A percentile compares a stretch with the other conserved stretches of the same genome.
Evolutionary conservation across 2,797 vertebrate genomes (phyloP).

Genomic region (Nyctibius grandis): DNA sequence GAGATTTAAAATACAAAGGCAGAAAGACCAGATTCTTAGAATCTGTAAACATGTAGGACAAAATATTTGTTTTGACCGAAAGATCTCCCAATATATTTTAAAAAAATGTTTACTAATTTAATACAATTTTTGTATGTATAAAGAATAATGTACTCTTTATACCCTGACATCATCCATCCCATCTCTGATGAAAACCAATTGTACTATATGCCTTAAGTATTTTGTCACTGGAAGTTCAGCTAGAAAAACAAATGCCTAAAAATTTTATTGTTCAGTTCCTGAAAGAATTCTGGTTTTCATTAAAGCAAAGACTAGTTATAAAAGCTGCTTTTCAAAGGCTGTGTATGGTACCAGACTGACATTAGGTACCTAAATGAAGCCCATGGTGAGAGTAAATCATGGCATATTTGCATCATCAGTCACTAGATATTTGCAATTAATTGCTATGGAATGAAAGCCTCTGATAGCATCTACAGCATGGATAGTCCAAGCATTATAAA

Average conservation of each 20-base stretch:
- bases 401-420: background rate
- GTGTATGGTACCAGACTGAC: background rate
- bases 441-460: background rate
- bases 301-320: conserved; percentile 28
- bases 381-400: background rate
- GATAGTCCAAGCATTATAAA: conserved; percentile 18
- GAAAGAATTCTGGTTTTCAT: conserved; percentile 58
- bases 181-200: conserved; percentile 22
- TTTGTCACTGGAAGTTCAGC: conserved; percentile 47
- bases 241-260: conserved; percentile 47
- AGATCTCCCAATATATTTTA: background rate
- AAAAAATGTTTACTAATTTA: background rate
- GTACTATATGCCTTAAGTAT: conserved; percentile 22
- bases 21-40: conserved; percentile 17
- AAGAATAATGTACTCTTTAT: background rate
- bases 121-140: background rate
- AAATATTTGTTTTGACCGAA: conserved; percentile 32
- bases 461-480: background rate
- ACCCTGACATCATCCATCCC: background rate
- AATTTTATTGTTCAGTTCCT: conserved; percentile 18
- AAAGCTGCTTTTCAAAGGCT: conserved; percentile 28
- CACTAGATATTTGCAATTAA: background rate
- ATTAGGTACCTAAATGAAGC: background rate
- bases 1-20: conserved; percentile 7
- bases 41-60: background rate